A percentile compares a stretch with the other conserved stretches of the same genome.
Conservation (phyloP, 2,113 vertebrate species). For the Oenanthe oenanthe region DNA sequence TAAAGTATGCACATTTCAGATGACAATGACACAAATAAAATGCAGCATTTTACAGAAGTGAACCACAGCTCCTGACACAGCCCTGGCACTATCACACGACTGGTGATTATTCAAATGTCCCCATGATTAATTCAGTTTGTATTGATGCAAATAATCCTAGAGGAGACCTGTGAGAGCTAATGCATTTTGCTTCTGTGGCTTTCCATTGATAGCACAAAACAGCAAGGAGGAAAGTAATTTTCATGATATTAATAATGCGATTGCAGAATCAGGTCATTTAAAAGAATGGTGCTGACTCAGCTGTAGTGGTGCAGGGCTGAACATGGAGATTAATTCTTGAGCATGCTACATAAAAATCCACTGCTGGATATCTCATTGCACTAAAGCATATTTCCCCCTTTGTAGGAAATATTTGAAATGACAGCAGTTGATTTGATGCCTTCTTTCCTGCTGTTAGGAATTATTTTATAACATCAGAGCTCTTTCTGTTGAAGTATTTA, state of each 20-base stretch:
- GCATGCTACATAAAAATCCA: conserved; percentile 58
- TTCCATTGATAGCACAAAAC: conserved; percentile 75
- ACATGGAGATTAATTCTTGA: conserved; percentile 73
- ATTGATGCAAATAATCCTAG: conserved; percentile 80
- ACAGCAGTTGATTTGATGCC: conserved; percentile 35
- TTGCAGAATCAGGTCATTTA: conserved; percentile 84
- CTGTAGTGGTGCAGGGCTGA: conserved; percentile 46
- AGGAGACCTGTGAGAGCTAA: conserved; percentile 69
- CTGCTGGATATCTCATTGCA: conserved; percentile 61
- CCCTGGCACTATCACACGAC: not conserved
- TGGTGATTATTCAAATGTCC: conserved; percentile 70
- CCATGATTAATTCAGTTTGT: conserved; percentile 76
- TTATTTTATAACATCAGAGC: not conserved
- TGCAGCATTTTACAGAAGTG: not conserved
- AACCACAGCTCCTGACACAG: not conserved
- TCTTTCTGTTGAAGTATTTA: conserved; percentile 17
- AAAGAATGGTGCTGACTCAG: conserved; percentile 80
- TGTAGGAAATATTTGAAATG: conserved; percentile 56
- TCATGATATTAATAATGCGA: conserved; percentile 81
- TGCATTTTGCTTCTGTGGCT: conserved; percentile 73
- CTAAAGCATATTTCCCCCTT: conserved; percentile 21
- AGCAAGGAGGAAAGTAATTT: conserved; percentile 78
- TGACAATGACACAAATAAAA: conserved; percentile 26
- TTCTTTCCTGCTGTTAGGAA: conserved; percentile 22
- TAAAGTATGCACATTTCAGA: conserved; percentile 38